phyloP scores from a whole-genome alignment of 2,797 vertebrate genomes.

The Nannoperca obscura region DNA sequence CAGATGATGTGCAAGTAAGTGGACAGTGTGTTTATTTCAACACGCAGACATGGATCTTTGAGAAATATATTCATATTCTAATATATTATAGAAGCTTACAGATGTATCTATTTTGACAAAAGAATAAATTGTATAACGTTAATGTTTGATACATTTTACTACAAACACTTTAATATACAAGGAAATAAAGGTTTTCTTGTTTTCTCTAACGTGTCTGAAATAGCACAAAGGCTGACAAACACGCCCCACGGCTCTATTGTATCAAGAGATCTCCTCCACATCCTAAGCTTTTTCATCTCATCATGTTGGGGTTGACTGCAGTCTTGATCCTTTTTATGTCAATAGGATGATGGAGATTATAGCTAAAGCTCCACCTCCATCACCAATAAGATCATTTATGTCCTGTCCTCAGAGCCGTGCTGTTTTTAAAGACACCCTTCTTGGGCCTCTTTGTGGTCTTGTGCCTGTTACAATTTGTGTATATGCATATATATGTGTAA shows the following conservation, averaged over 20 bases:
- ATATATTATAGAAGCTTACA: not conserved
- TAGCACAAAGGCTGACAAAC: slow-evolving; percentile 54
- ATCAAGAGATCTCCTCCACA: slow-evolving; percentile 64
- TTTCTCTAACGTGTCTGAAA: slow-evolving; percentile 32
- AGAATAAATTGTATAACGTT: not conserved
- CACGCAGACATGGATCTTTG: not conserved
- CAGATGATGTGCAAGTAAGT: slow-evolving; percentile 97
- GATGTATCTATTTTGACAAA: not conserved
- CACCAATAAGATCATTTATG: slow-evolving; percentile 76
- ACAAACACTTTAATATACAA: not conserved
- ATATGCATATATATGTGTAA: too few relatives aligned
- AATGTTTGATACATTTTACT: not conserved
- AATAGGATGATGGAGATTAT: slow-evolving; percentile 83
- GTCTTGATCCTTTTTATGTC: slow-evolving; percentile 81
- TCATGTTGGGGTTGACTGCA: slow-evolving; percentile 69
- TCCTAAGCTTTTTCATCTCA: slow-evolving; percentile 73
- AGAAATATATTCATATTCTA: not conserved
- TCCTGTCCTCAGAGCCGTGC: slow-evolving; percentile 67
- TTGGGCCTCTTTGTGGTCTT: slow-evolving; percentile 36
- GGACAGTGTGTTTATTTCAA: not conserved
- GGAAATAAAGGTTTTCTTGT: slow-evolving; percentile 1
- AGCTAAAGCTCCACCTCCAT: slow-evolving; percentile 72
- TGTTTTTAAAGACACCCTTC: slow-evolving; percentile 66
- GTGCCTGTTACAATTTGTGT: slow-evolving; percentile 17
- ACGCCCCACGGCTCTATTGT: slow-evolving; percentile 54